Evolutionary conservation across 2,113 vertebrate genomes (phyloP).

Genomic region (Australoheros scitulus): DNA sequence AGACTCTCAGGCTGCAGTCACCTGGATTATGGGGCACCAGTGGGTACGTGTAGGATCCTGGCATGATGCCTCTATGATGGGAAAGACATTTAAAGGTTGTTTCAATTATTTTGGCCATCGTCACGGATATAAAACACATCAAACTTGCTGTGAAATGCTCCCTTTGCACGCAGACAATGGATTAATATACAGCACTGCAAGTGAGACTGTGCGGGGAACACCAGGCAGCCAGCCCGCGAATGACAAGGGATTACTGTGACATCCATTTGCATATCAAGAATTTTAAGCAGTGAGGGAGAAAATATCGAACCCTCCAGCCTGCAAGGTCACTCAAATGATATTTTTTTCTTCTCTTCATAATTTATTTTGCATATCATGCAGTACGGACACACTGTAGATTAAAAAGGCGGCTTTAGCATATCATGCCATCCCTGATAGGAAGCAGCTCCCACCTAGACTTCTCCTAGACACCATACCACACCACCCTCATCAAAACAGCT

Average conservation of each 20-base stretch:
- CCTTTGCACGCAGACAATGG: slow-evolving; percentile 34
- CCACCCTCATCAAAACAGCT: slow-evolving; percentile 52
- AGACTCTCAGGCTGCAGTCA: background rate
- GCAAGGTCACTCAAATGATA: slow-evolving; percentile 87
- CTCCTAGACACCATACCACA: slow-evolving; percentile 29
- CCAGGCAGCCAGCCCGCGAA: slow-evolving; percentile 42
- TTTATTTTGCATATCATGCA: slow-evolving; percentile 80
- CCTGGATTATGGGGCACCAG: background rate
- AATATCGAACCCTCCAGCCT: slow-evolving; percentile 82
- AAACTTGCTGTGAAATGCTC: background rate
- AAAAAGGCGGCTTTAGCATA: slow-evolving; percentile 78
- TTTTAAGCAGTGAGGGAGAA: slow-evolving; percentile 79
- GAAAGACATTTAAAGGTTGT: background rate
- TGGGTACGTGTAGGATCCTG: background rate
- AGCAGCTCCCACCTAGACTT: slow-evolving; percentile 68
- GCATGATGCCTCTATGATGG: background rate
- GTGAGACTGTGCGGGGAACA: slow-evolving; percentile 29
- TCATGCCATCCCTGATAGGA: slow-evolving; percentile 77
- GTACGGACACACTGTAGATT: slow-evolving; percentile 70
- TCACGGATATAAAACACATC: background rate
- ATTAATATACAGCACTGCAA: slow-evolving; percentile 10
- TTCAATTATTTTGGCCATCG: background rate
- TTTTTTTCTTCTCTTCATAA: slow-evolving; percentile 67
- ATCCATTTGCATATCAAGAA: slow-evolving; percentile 82
- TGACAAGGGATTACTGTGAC: slow-evolving; percentile 81